Base-by-base conservation (phyloP, 2,797 vertebrate species). In the Todus mexicanus region DNA sequence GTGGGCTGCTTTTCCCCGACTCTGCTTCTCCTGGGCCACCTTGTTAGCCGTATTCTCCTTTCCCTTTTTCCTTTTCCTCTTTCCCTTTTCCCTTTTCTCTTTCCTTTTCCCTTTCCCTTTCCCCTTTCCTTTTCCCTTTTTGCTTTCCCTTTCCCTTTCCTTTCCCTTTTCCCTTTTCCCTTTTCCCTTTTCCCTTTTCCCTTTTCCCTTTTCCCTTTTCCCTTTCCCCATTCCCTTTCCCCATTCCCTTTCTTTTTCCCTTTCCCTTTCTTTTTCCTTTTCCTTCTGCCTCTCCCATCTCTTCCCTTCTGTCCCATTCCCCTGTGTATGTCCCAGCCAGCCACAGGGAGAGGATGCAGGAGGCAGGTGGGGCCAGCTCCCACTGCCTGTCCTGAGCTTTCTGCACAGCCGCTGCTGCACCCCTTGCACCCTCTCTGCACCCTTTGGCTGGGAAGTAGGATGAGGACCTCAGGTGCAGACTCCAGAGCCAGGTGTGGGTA, bases 241-340 rank as follows among this genome's bases (percentile, higher is more conserved):
- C 8, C 13, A 5, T 29, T 7, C 25, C 11, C 11, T 43, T 25
- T 15, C 15, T 13, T 15, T 4, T 31, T 47, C 10, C 51, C 5
- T 42, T 27, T 12, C 5, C 3, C 21, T 14, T 9, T 3, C 9
- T 5, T 40, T 15, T 4, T 31, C 7, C 22, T 3, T 10, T 3
- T 23, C 10, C 9, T 12, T 14, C 7, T n/a, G 17, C 18, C 10
- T 61, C 14, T 13, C 14, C 16, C 4, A 7, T 42, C 13, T 22
- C 15, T 9, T 48, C 19, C 13, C 17, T 25, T 40, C 15, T 48
- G 37, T 12, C 21, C 22, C 18, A 2, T 29, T 60, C 5, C 12
- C 2, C 3, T 8, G 9, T 15, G 5, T 11, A 9, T 29, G 16
- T 38, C 20, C 27, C 40, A 15, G 29, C 7, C 45, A 60, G 16